Evolutionary conservation across 2,113 vertebrate genomes (phyloP), one percentile per base, ranked within the genome.

Genomic region (Trogon melanurus): DNA sequence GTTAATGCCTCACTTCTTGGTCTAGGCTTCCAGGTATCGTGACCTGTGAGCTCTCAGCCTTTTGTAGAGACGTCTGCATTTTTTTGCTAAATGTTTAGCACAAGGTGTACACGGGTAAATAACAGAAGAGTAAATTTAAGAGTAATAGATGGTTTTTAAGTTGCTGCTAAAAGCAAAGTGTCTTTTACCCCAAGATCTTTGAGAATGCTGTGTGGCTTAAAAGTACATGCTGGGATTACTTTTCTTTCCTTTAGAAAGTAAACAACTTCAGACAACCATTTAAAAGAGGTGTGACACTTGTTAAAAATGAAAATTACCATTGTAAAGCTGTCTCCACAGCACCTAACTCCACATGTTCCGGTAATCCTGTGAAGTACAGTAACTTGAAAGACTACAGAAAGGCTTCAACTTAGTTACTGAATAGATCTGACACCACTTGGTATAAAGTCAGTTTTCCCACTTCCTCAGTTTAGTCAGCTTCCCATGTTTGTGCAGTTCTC

Each of bases 381-480:
- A 62, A 71, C 38, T 20, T 27, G 32, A 44, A 54, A 62, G 78
- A 11, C 13, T 18, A 30, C 6, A 47, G 53, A 67, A 91, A 79
- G 73, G 84, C 27, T 79, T 76, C 11, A 70, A 14, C 20, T 67
- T 85, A 85, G 72, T 96, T 79, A 81, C 57, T 89, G 65, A 44
- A 45, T 5, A 60, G 72, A 56, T 84, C 26, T 84, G 90, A 87
- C 75, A 85, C 18, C 17, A 16, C 79, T 84, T 79, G 18, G 32
- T 29, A 30, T 11, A 19, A 80, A 81, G 69, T 93, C 93, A 95
- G 85, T 75, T 87, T 69, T 96, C 83, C 93, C 96, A 86, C 50
- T 94, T 96, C 95, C 95, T 96, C 45, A 11, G 79, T 83, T 96
- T 93, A 96, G 93, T 96, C 96, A 95, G 61, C 88, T 96, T 96